phyloP scores from a whole-genome alignment of 1,140 invertebrate species.

The Dendrolimus kikuchii region DNA sequence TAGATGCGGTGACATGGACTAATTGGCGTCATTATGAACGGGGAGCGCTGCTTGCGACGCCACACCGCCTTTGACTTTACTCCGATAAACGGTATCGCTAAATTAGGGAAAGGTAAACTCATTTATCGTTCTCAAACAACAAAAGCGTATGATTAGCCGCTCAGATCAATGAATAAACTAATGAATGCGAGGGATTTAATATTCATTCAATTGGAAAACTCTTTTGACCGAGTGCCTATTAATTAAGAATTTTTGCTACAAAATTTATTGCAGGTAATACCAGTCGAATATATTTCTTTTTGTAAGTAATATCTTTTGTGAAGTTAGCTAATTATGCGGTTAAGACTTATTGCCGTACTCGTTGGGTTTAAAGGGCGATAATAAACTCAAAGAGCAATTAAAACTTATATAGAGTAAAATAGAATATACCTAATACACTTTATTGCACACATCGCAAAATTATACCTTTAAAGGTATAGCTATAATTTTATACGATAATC shows the following conservation, averaged over 20 bases:
- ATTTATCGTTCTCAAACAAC: constrained; percentile 13
- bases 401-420: too few species aligned
- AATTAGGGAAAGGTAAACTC: constrained; percentile 19
- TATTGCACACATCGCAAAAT: too few species aligned
- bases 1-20: constrained; percentile 29
- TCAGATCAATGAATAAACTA: constrained; percentile 22
- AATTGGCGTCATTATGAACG: constrained; percentile 35
- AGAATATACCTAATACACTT: too few species aligned
- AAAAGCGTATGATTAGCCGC: constrained; percentile 27
- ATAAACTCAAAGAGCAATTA: too few species aligned
- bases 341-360: too few species aligned
- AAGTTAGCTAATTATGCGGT: too few species aligned
- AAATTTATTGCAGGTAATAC: too few species aligned
- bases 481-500: too few species aligned
- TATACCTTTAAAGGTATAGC: too few species aligned
- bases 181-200: constrained; percentile 16
- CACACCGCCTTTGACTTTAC: constrained; percentile 9
- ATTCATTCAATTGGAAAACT: constrained; percentile 24
- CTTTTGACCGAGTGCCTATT: constrained; percentile 12
- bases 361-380: too few species aligned
- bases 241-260: neutral
- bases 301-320: too few species aligned
- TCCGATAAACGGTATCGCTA: constrained; percentile 12
- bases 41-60: constrained; percentile 14
- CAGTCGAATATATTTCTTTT: too few species aligned